Conservation (phyloP, 2,888 invertebrate species). For the Dinocampus coccinellae region DNA sequence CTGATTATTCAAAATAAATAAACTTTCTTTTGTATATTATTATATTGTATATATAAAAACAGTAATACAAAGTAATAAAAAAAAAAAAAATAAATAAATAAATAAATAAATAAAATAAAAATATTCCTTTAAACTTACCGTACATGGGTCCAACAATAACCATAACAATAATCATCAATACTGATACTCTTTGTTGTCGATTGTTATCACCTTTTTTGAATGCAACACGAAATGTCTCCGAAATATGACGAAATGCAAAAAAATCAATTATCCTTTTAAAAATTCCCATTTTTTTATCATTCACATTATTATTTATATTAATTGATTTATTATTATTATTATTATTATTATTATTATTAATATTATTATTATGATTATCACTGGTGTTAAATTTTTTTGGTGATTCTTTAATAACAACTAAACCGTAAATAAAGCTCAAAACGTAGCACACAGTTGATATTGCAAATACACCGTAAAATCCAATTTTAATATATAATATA, state of each 20-base stretch:
- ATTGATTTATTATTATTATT: too few species aligned
- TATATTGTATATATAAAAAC: too few species aligned
- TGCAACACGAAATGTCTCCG: slow-evolving; percentile 83
- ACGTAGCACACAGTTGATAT: slow-evolving; percentile 82
- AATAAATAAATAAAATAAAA: neutral
- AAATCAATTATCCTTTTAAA: slow-evolving; percentile 77
- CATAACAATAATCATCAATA: slow-evolving; percentile 85
- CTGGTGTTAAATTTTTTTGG: slow-evolving; percentile 59
- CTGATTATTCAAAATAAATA: too few species aligned
- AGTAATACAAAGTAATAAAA: neutral
- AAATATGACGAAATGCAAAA: slow-evolving; percentile 82
- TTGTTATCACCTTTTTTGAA: slow-evolving; percentile 84
- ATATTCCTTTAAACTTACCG: slow-evolving; percentile 78
- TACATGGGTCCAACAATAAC: slow-evolving; percentile 89
- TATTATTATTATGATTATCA: slow-evolving; percentile 58
- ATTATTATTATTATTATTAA: neutral
- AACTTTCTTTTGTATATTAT: too few species aligned
- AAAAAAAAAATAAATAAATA: neutral
- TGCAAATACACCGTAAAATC: slow-evolving; percentile 86
- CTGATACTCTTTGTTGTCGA: slow-evolving; percentile 79
- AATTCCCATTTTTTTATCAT: slow-evolving; percentile 60
- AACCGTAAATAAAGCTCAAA: slow-evolving; percentile 81
- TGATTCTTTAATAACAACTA: slow-evolving; percentile 79
- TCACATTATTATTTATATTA: too few species aligned
- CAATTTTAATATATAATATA: slow-evolving; percentile 81